A percentile compares a stretch with the other conserved stretches of the same genome.
phyloP scores from a whole-genome alignment of 2,113 vertebrate genomes.

The Pollachius pollachius region DNA sequence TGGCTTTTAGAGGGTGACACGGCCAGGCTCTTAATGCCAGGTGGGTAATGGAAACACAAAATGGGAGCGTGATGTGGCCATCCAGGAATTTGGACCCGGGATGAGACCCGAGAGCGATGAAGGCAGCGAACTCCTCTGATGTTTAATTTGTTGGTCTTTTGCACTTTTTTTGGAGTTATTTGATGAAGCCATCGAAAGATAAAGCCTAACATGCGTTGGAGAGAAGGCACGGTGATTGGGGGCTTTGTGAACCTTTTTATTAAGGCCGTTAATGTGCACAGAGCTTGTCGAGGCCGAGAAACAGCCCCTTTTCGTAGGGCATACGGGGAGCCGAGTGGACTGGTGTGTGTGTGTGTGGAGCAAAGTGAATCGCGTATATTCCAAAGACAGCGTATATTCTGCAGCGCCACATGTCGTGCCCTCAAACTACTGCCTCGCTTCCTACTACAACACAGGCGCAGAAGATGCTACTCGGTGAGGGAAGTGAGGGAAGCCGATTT shows the following conservation, averaged over 20 bases:
- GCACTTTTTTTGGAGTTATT: no score
- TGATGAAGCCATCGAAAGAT: no score
- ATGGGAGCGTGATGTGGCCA: slow-evolving; percentile 9
- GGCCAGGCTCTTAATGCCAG: slow-evolving; percentile 26
- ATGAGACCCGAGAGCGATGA: neutral
- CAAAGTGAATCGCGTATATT: neutral
- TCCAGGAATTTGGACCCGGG: slow-evolving; percentile 17
- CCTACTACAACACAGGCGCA: slow-evolving; percentile 17
- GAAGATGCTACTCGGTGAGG: neutral
- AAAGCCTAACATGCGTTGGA: no score
- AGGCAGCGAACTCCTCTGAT: neutral
- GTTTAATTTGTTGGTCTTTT: no score
- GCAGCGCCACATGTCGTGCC: slow-evolving; percentile 16
- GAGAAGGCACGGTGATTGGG: no score
- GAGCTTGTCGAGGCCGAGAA: no score
- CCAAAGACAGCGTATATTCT: neutral
- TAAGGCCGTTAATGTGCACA: no score
- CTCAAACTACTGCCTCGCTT: slow-evolving; percentile 15
- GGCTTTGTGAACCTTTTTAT: no score
- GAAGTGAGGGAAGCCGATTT: neutral
- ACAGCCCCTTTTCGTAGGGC: no score
- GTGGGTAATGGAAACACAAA: slow-evolving; percentile 25
- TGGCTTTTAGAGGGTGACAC: slow-evolving; percentile 13
- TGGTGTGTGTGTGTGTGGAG: neutral
- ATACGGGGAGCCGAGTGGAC: no score